phyloP scores from a whole-genome alignment of 2,797 vertebrate genomes.

The Pseudomugil gertrudae region DNA sequence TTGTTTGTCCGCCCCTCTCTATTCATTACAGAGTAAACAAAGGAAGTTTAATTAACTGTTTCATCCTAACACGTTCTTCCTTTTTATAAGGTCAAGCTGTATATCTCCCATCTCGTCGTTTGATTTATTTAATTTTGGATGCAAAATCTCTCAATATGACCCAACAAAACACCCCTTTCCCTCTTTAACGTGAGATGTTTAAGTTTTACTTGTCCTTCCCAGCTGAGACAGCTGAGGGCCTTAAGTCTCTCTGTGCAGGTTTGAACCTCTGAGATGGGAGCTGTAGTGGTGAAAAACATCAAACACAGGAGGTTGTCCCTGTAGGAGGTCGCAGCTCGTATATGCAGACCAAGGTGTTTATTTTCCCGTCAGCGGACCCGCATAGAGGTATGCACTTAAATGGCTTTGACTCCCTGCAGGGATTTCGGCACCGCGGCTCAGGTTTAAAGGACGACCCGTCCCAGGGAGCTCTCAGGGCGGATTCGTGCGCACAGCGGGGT shows the following conservation, averaged over 20 bases:
- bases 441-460: slow-evolving; percentile 77
- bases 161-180: not conserved
- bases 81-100: no score
- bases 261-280: slow-evolving; percentile 45
- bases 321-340: slow-evolving; percentile 63
- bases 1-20: not conserved
- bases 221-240: not conserved
- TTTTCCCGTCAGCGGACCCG: slow-evolving; percentile 79
- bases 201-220: not conserved
- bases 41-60: not conserved
- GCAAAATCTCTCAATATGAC: not conserved
- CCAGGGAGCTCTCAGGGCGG: slow-evolving; percentile 76
- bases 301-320: slow-evolving; percentile 71
- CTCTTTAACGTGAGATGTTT: no score
- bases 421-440: slow-evolving; percentile 72
- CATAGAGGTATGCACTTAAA: slow-evolving; percentile 79
- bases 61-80: no score
- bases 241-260: slow-evolving; percentile 13
- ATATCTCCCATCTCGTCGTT: not conserved
- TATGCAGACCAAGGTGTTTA: slow-evolving; percentile 79
- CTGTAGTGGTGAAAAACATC: slow-evolving; percentile 51
- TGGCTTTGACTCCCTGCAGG: slow-evolving; percentile 73
- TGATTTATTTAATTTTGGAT: no score
- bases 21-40: not conserved
- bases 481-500: slow-evolving; percentile 78